Evolutionary conservation across 2,888 invertebrate species (phyloP).

Genomic region (Amiota communis): DNA sequence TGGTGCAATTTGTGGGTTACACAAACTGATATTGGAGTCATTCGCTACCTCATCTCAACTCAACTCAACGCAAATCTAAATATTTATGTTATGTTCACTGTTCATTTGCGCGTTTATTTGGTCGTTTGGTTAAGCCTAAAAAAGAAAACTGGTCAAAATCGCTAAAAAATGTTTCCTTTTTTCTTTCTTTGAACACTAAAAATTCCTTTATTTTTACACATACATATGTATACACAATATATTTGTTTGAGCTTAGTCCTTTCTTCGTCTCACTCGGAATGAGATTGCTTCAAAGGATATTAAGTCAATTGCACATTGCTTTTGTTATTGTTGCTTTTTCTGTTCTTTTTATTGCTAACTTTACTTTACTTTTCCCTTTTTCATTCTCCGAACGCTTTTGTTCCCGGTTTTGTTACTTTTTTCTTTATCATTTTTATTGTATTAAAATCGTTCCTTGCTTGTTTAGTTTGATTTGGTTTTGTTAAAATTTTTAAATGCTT

Average conservation of each 20-base stretch:
- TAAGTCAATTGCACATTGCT: constrained; percentile 16
- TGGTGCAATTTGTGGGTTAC: not conserved
- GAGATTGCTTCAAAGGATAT: constrained; percentile 13
- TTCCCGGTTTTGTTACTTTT: not conserved
- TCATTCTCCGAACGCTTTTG: not conserved
- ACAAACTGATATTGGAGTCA: not conserved
- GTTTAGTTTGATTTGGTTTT: too few species aligned
- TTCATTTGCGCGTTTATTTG: constrained; percentile 2
- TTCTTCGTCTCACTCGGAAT: not conserved
- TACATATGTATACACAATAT: too few species aligned
- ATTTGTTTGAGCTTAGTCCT: not conserved
- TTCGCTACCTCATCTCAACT: not conserved
- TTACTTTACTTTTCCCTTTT: not conserved
- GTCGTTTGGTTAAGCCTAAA: not conserved
- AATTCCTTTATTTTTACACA: not conserved
- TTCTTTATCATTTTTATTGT: not conserved
- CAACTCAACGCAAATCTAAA: not conserved
- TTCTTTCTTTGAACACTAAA: not conserved
- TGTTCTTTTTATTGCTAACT: not conserved
- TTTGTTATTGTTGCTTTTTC: not conserved
- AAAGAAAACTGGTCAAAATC: too few species aligned
- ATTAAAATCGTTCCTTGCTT: not conserved
- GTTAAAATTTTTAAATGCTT: not conserved
- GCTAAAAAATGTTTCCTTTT: not conserved
- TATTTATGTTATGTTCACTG: constrained; percentile 1